Evolutionary conservation across 35 echinoderm and acorn worm species (phyloP).

Genomic region (Ophiothrix spiculata): DNA sequence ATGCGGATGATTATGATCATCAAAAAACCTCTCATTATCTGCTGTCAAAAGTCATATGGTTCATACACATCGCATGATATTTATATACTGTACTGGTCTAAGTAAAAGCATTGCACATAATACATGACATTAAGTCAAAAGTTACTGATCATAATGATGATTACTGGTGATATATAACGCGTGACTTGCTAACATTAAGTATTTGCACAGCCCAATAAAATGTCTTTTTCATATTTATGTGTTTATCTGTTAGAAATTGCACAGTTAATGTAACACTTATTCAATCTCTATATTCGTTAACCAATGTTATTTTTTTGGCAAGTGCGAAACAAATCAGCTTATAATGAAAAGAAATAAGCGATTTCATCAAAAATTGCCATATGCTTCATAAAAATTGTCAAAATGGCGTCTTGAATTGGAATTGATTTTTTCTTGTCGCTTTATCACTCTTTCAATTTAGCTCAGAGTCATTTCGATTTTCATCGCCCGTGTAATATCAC

Average conservation of each 20-base stretch:
- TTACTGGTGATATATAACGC: background rate
- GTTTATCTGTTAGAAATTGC: background rate
- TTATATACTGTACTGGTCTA: slow-evolving; percentile 3
- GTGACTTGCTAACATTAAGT: background rate
- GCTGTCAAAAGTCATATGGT: background rate
- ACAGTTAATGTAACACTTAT: background rate
- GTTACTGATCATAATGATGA: background rate
- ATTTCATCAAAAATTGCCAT: background rate
- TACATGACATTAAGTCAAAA: background rate
- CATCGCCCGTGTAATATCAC: too few relatives aligned
- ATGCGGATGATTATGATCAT: background rate
- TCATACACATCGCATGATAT: background rate
- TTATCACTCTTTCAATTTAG: too few relatives aligned
- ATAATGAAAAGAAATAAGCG: background rate
- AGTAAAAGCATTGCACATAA: slow-evolving; percentile 7
- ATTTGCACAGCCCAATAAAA: background rate
- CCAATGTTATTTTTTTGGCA: background rate
- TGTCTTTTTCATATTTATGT: background rate
- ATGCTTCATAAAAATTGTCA: background rate
- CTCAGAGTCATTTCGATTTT: too few relatives aligned
- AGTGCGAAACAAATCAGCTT: background rate
- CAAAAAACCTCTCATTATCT: background rate
- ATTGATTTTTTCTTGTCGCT: background rate
- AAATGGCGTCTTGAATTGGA: background rate
- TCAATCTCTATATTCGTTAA: background rate